Evolutionary conservation across 35 echinoderm and acorn worm genomes (phyloP).

Genomic region (Apostichopus californicus): DNA sequence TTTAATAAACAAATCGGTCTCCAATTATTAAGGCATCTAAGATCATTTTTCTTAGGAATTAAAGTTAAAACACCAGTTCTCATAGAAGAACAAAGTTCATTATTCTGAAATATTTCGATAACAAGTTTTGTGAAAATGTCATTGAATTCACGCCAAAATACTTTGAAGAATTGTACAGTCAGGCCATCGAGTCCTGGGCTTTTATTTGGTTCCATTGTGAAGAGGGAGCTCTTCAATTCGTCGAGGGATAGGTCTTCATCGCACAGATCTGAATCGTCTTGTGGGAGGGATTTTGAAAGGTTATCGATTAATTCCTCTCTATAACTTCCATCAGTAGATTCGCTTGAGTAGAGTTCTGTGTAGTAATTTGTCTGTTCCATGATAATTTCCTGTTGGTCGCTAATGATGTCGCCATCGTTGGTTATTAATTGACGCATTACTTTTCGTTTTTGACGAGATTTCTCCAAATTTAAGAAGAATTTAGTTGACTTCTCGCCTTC

Average conservation of each 20-base stretch:
- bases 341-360: not conserved
- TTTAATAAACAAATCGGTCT: no score
- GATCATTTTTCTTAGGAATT: no score
- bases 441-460: conserved; percentile 49
- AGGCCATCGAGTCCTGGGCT: conserved; percentile 48
- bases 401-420: not conserved
- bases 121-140: conserved; percentile 10
- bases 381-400: not conserved
- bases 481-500: no score
- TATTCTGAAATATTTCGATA: not conserved
- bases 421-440: conserved; percentile 16
- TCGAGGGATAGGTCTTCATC: not conserved
- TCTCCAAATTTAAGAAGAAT: no score
- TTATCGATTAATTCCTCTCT: not conserved
- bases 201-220: no score
- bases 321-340: not conserved
- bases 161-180: conserved; percentile 13
- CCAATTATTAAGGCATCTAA: no score
- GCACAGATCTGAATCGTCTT: not conserved
- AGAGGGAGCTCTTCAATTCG: not conserved
- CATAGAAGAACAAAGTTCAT: conserved; percentile 24
- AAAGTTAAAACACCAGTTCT: conserved; percentile 10
- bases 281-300: not conserved
- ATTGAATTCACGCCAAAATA: conserved; percentile 21
- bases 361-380: not conserved